A percentile compares a stretch with the other conserved stretches of the same genome.
These are phyloP conservation scores for Virgularia gustaviana DNA, from an alignment of 92 coral and sea anemone species.

Conservation along the genomic window DNA sequence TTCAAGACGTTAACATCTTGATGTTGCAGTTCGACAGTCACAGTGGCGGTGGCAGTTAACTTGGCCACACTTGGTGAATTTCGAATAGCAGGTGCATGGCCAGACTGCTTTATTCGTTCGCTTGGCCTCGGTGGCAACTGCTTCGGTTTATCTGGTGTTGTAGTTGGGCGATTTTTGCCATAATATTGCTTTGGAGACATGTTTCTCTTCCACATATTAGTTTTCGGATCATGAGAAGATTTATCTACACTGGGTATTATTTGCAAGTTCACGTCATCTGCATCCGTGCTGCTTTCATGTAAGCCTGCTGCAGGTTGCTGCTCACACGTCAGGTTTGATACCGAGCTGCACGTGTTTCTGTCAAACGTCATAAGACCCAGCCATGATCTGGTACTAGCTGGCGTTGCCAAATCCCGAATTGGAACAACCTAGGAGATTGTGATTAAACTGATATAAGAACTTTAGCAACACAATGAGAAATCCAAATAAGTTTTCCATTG, in stretches of 20 bases:
- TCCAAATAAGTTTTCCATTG: too few relatives aligned
- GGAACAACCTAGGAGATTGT: conserved; percentile 25
- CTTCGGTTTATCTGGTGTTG: neutral
- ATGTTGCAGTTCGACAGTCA: conserved; percentile 33
- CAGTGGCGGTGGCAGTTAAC: conserved; percentile 27
- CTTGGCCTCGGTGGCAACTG: neutral
- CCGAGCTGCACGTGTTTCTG: conserved; percentile 27
- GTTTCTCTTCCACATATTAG: neutral
- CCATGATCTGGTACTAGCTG: conserved; percentile 30
- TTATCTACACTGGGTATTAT: neutral
- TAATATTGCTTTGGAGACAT: neutral
- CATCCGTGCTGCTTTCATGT: neutral
- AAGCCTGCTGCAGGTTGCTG: neutral
- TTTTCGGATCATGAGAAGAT: neutral
- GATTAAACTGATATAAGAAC: too few relatives aligned
- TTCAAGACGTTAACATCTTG: neutral
- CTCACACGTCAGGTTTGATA: conserved; percentile 19
- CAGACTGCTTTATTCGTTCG: neutral
- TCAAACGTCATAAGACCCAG: conserved; percentile 20
- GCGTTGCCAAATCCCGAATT: neutral
- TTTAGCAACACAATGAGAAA: neutral
- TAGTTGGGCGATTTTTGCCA: conserved; percentile 10
- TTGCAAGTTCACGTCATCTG: conserved; percentile 22
- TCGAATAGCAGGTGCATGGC: neutral
- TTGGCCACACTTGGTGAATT: conserved; percentile 10